phyloP scores from a whole-genome alignment of 2,888 invertebrate genomes.

The Drosophila algonquin region DNA sequence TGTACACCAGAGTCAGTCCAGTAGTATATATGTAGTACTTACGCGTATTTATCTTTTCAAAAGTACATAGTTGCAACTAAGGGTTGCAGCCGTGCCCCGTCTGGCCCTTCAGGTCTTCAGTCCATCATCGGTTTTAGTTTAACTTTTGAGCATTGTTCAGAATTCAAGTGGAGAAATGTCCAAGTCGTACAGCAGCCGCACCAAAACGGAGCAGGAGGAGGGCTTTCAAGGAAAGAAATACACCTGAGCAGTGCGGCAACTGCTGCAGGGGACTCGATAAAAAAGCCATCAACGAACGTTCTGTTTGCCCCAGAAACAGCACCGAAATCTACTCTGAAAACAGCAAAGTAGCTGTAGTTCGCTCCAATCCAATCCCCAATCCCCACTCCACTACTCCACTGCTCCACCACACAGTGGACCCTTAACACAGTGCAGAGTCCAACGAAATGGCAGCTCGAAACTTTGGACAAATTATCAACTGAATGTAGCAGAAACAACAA shows the following conservation, averaged over 20 bases:
- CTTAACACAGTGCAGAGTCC: constrained; percentile 8
- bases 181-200: background rate
- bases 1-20: background rate
- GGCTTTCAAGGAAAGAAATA: constrained; percentile 46
- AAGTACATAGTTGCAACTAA: background rate
- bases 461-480: constrained; percentile 72
- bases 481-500: constrained; percentile 46
- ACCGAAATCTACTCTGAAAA: constrained; percentile 36
- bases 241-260: constrained; percentile 40
- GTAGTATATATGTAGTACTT: too few relatives aligned
- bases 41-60: background rate
- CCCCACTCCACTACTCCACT: background rate
- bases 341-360: constrained; percentile 19
- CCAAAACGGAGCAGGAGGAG: constrained; percentile 10
- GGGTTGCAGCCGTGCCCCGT: background rate
- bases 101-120: constrained; percentile 19
- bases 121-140: constrained; percentile 29
- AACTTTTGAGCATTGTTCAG: constrained; percentile 35
- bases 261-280: constrained; percentile 63
- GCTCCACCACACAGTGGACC: background rate
- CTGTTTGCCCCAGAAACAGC: constrained; percentile 42
- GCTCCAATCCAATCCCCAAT: background rate
- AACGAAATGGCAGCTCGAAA: constrained; percentile 53
- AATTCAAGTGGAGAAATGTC: constrained; percentile 18
- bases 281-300: constrained; percentile 66